These are phyloP conservation scores for Prinia subflava DNA, from an alignment of 2,113 vertebrate species.

Conservation along the genomic window DNA sequence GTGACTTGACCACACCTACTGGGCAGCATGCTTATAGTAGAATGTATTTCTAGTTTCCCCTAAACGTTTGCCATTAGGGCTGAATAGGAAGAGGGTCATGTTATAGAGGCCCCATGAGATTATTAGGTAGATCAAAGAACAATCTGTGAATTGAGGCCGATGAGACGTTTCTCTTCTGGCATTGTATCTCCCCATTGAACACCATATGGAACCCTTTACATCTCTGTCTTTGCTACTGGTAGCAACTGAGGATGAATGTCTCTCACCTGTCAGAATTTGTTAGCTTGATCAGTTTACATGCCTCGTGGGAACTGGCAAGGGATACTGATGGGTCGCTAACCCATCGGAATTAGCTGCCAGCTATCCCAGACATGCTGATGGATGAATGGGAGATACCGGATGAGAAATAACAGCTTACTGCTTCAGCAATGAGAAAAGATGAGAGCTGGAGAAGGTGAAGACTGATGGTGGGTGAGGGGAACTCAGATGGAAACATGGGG, in stretches of 20 bases:
- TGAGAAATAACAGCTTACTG: conserved; percentile 3
- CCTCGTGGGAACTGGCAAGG: not conserved
- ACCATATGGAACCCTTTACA: conserved; percentile 20
- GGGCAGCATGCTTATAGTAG: not conserved
- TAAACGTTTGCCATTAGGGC: not conserved
- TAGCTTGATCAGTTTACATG: not conserved
- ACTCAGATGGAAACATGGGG: not conserved
- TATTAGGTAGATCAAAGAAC: not conserved
- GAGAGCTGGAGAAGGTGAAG: not conserved
- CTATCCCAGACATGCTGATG: not conserved
- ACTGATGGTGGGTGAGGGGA: not conserved
- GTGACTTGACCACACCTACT: not conserved
- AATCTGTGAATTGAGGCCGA: not conserved
- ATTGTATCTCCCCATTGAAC: not conserved
- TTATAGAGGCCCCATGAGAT: not conserved
- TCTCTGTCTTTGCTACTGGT: not conserved
- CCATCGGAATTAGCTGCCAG: not conserved
- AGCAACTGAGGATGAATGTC: not conserved
- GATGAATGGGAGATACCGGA: not conserved
- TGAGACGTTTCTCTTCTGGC: not conserved
- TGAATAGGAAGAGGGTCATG: not conserved
- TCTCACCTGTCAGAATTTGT: conserved; percentile 34
- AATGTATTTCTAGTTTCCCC: not conserved
- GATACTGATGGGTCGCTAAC: not conserved
- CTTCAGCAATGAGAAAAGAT: not conserved